Conservation (phyloP, 2,797 vertebrate species). For the Melanotaenia maccullochi region DNA sequence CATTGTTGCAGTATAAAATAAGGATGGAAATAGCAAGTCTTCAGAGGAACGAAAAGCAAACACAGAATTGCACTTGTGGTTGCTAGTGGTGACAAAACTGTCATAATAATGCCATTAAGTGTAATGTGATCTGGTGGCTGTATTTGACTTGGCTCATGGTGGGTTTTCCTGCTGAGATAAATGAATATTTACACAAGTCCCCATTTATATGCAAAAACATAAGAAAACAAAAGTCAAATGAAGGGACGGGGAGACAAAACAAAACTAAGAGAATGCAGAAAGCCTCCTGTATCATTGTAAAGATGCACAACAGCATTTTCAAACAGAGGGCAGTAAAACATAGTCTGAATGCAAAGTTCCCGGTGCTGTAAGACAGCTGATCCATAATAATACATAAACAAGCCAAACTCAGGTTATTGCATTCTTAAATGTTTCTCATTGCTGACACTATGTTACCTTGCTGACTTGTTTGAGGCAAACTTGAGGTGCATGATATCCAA, state of each 20-base stretch:
- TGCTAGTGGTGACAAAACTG: constrained; percentile 27
- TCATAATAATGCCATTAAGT: constrained; percentile 44
- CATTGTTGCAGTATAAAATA: constrained; percentile 36
- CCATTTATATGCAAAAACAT: constrained; percentile 57
- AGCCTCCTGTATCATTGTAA: not conserved
- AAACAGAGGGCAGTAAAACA: not conserved
- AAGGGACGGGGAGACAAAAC: not conserved
- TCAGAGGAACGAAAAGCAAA: constrained; percentile 19
- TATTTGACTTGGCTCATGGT: constrained; percentile 48
- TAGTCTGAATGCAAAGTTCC: not conserved
- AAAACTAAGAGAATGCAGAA: not conserved
- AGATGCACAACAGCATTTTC: not conserved
- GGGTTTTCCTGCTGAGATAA: constrained; percentile 59
- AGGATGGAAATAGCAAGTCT: constrained; percentile 26
- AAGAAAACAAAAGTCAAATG: constrained; percentile 30
- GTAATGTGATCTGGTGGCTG: constrained; percentile 56
- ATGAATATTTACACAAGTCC: constrained; percentile 59
- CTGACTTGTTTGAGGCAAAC: constrained; percentile 6
- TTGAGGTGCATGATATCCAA: constrained; percentile 5
- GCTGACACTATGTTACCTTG: constrained; percentile 1
- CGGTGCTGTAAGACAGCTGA: not conserved
- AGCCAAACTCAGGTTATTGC: constrained; percentile 5
- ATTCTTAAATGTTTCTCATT: constrained; percentile 3
- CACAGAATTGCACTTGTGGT: constrained; percentile 15
- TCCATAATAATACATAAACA: not conserved